These are phyloP conservation scores for Macroglossus sobrinus DNA, from an alignment of 2,113 vertebrate genomes.

Conservation along the genomic window DNA sequence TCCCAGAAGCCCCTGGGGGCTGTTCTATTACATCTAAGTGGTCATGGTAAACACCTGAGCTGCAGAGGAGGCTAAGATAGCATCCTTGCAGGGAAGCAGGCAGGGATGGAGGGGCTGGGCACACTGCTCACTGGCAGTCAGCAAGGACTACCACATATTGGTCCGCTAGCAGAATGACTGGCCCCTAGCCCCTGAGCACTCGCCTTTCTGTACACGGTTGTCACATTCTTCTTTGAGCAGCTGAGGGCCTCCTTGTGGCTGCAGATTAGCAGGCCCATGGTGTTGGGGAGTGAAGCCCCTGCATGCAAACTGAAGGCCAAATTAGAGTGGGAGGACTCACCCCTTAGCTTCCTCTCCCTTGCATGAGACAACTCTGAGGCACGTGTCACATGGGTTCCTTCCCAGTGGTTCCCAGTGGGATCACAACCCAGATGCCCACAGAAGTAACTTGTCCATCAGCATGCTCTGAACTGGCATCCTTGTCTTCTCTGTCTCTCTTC, in stretches of 20 bases:
- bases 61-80: not conserved
- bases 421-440: not conserved
- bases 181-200: rapidly evolving
- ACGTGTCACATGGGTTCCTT: not conserved
- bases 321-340: not conserved
- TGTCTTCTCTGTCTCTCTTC: not conserved
- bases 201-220: rapidly evolving
- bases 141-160: not conserved
- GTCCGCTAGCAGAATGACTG: not conserved
- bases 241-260: not conserved
- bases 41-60: not conserved
- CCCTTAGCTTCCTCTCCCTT: not conserved
- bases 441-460: not conserved
- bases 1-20: not conserved
- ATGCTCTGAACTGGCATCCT: not conserved
- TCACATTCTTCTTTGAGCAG: rapidly evolving
- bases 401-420: not conserved
- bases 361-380: rapidly evolving
- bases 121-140: rapidly evolving
- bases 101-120: not conserved
- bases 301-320: not conserved
- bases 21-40: not conserved
- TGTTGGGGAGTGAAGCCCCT: not conserved
- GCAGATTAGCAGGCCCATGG: not conserved
- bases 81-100: not conserved